These are phyloP conservation scores for Kuschelorhynchus macadamiae DNA, from an alignment of 2,888 invertebrate genomes.

Conservation along the genomic window DNA sequence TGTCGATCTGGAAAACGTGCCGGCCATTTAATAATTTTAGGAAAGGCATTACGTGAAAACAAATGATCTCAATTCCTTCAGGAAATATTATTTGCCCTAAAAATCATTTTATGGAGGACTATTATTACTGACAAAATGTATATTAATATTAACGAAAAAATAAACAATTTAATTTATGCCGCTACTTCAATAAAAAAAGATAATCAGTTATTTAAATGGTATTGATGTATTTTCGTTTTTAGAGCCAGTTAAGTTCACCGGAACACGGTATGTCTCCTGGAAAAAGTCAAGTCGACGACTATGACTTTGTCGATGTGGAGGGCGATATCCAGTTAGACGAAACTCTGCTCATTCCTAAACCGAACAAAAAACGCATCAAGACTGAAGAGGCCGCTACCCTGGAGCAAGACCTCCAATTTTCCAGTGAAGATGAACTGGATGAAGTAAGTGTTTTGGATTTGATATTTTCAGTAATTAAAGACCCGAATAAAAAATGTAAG, in stretches of 20 bases:
- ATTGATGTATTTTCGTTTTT: constrained; percentile 1
- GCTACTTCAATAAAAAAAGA: no score
- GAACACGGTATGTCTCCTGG: constrained; percentile 65
- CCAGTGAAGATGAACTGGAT: constrained; percentile 79
- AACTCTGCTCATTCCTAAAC: constrained; percentile 64
- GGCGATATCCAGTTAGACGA: constrained; percentile 54
- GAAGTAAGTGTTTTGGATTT: constrained; percentile 71
- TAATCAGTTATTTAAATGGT: background rate
- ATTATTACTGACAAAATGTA: no score
- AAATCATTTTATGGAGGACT: no score
- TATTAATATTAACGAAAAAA: no score
- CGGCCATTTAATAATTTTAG: no score
- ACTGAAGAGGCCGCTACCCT: constrained; percentile 67
- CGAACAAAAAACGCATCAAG: constrained; percentile 62
- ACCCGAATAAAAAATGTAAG: no score
- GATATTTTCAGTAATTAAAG: no score
- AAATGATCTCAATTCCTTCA: no score
- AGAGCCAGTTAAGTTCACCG: constrained; percentile 75
- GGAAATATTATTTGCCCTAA: no score
- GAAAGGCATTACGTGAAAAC: no score
- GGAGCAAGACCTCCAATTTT: constrained; percentile 75
- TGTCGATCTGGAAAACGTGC: no score
- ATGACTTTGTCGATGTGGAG: constrained; percentile 76
- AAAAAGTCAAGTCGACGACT: constrained; percentile 68
- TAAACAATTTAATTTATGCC: no score